These are phyloP conservation scores for Blastobasis lacticolella DNA, from an alignment of 2,888 invertebrate species.

Conservation along the genomic window DNA sequence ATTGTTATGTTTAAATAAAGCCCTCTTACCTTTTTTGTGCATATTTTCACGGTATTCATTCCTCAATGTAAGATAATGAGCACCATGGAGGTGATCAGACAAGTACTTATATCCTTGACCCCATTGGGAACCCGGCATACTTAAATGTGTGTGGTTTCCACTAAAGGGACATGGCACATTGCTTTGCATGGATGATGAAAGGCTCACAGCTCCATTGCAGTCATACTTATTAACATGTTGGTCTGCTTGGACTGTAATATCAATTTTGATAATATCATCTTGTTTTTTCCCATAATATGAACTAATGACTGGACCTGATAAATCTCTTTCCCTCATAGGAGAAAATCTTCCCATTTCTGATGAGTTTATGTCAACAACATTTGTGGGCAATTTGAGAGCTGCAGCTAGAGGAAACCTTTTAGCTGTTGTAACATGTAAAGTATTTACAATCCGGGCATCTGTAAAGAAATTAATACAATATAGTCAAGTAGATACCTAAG, in stretches of 20 bases:
- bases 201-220: slow-evolving; percentile 77
- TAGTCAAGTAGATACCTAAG: too few relatives aligned
- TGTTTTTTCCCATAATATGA: slow-evolving; percentile 50
- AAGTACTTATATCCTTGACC: slow-evolving; percentile 80
- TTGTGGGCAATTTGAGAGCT: slow-evolving; percentile 74
- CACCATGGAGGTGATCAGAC: slow-evolving; percentile 78
- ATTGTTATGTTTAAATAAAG: too few relatives aligned
- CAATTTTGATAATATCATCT: slow-evolving; percentile 32
- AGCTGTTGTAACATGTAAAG: slow-evolving; percentile 60
- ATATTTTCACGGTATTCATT: slow-evolving; percentile 54
- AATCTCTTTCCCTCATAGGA: slow-evolving; percentile 77
- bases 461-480: too few relatives aligned
- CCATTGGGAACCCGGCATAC: slow-evolving; percentile 85
- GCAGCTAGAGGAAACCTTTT: slow-evolving; percentile 71
- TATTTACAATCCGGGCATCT: slow-evolving; percentile 2
- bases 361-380: slow-evolving; percentile 77
- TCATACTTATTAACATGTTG: slow-evolving; percentile 80
- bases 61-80: slow-evolving; percentile 76
- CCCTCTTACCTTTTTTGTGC: slow-evolving; percentile 43
- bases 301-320: slow-evolving; percentile 75
- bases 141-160: slow-evolving; percentile 77
- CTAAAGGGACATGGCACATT: slow-evolving; percentile 82
- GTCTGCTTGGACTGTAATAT: slow-evolving; percentile 58
- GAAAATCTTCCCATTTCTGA: slow-evolving; percentile 79
- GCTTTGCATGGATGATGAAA: slow-evolving; percentile 82